Evolutionary conservation across 2,888 invertebrate species (phyloP).

Genomic region (Apoda limacodes): DNA sequence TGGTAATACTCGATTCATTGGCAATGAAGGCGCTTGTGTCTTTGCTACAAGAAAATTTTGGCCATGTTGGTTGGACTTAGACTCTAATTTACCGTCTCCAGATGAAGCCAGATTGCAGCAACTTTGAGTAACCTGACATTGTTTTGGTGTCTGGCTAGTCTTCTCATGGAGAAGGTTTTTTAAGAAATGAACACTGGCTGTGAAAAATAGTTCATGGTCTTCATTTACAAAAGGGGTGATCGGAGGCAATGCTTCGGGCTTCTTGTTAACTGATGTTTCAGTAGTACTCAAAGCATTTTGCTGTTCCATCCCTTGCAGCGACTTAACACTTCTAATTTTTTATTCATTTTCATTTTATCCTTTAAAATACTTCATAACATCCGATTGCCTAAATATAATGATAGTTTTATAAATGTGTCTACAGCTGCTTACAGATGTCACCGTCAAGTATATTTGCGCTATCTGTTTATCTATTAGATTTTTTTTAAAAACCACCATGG

Average conservation of each 20-base stretch:
- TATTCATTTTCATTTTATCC: conserved; percentile 13
- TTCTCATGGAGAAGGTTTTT: conserved; percentile 43
- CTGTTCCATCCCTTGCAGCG: conserved; percentile 27
- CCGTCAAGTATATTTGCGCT: neutral
- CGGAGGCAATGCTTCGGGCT: neutral
- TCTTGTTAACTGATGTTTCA: too few relatives aligned
- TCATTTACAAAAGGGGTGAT: too few relatives aligned
- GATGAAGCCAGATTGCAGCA: conserved; percentile 30
- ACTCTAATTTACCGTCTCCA: conserved; percentile 4
- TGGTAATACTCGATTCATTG: conserved; percentile 51
- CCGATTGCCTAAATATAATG: conserved; percentile 2
- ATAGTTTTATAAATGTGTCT: conserved; percentile 4
- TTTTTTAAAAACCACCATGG: too few relatives aligned
- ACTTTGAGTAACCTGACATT: conserved; percentile 27
- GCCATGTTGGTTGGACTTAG: conserved; percentile 9
- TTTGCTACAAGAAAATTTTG: conserved; percentile 5
- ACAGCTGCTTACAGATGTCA: neutral
- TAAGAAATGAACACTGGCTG: conserved; percentile 54
- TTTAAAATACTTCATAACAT: conserved; percentile 4
- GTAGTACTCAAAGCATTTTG: conserved; percentile 16
- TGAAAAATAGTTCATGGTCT: conserved; percentile 42
- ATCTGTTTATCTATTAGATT: too few relatives aligned
- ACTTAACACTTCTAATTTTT: conserved; percentile 9
- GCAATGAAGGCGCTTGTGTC: conserved; percentile 25
- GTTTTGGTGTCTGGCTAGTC: conserved; percentile 16